Evolutionary conservation across 1,140 invertebrate species (phyloP).

Genomic region (Scylla paramamosain): DNA sequence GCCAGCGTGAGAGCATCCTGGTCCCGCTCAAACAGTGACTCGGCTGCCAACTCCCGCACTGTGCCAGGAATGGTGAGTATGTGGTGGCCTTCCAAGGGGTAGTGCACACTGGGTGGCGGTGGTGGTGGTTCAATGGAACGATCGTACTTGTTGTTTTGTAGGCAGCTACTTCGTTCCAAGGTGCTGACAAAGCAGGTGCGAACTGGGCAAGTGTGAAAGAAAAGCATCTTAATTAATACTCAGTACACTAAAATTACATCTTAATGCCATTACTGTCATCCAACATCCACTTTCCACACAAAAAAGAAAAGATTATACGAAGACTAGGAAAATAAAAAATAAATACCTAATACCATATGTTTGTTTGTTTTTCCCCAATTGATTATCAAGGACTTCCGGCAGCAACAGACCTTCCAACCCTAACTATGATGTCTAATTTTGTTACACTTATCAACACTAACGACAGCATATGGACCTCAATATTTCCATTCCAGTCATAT

Average conservation of each 20-base stretch:
- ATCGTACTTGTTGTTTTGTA: slow-evolving; percentile 80
- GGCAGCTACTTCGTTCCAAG: slow-evolving; percentile 85
- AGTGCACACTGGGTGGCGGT: slow-evolving; percentile 85
- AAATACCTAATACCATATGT: too few species aligned
- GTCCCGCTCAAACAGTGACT: slow-evolving; percentile 92
- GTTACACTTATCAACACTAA: too few species aligned
- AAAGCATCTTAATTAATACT: slow-evolving; percentile 77
- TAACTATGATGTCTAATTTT: too few species aligned
- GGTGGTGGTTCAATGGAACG: slow-evolving; percentile 79
- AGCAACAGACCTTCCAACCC: too few species aligned
- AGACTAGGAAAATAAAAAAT: too few species aligned
- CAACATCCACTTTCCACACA: too few species aligned
- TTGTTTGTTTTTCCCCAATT: too few species aligned
- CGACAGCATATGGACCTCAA: too few species aligned
- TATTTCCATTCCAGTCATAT: too few species aligned
- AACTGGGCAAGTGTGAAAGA: slow-evolving; percentile 83
- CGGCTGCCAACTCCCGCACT: slow-evolving; percentile 88
- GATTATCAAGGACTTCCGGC: too few species aligned
- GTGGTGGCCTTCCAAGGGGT: slow-evolving; percentile 86
- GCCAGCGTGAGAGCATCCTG: slow-evolving; percentile 90
- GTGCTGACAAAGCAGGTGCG: slow-evolving; percentile 92
- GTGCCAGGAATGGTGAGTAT: slow-evolving; percentile 85
- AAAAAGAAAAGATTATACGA: too few species aligned
- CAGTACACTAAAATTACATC: background rate
- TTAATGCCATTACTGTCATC: background rate